These are phyloP conservation scores for Ploceus nigricollis DNA, from an alignment of 2,113 vertebrate genomes.

Conservation along the genomic window DNA sequence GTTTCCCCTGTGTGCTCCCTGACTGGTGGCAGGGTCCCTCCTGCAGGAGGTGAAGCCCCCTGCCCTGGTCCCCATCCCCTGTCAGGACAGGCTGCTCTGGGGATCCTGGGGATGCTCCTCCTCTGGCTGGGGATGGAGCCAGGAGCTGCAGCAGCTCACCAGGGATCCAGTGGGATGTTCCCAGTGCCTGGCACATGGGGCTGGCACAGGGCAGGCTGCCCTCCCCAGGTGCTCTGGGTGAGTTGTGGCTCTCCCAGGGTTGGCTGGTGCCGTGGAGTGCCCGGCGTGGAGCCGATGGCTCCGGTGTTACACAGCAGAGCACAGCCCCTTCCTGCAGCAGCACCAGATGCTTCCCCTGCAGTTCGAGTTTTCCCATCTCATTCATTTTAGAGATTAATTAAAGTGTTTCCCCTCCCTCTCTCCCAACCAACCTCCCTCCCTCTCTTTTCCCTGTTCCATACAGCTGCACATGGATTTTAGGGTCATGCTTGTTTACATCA, in stretches of 20 bases:
- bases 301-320: fast-evolving
- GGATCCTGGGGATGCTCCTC: background rate
- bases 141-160: fast-evolving
- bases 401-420: background rate
- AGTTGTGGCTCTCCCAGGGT: fast-evolving
- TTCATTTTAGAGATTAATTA: constrained; percentile 8
- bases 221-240: fast-evolving
- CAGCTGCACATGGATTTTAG: constrained; percentile 42
- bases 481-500: constrained; percentile 17
- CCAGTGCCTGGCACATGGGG: background rate
- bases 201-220: fast-evolving
- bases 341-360: background rate
- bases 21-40: background rate
- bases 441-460: background rate
- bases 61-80: background rate
- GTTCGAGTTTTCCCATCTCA: background rate
- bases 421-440: background rate
- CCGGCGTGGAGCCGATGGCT: fast-evolving
- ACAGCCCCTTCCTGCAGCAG: background rate
- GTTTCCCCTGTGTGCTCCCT: background rate
- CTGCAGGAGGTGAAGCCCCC: background rate
- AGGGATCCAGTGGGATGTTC: fast-evolving
- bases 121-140: background rate
- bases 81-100: background rate
- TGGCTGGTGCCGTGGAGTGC: background rate